Conservation (phyloP, 2,888 invertebrate species). For the Megaustenia siamemsis region DNA sequence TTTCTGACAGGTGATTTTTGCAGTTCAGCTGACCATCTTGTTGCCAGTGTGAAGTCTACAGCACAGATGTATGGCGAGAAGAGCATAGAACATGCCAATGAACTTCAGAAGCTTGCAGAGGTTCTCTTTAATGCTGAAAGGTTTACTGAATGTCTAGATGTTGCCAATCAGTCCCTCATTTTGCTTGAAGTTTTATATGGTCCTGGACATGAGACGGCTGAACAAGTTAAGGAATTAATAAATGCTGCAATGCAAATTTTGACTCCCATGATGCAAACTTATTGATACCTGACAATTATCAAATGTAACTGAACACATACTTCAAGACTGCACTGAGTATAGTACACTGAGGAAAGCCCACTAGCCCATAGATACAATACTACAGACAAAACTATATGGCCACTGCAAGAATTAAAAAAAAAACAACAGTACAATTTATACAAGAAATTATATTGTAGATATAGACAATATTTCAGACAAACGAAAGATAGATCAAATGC, state of each 20-base stretch:
- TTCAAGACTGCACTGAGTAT: no score
- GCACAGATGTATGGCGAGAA: conserved; percentile 84
- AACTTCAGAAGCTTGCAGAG: conserved; percentile 85
- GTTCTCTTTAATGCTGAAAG: conserved; percentile 82
- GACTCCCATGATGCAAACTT: conserved; percentile 38
- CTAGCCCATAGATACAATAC: no score
- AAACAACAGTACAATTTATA: no score
- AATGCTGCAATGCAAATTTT: conserved; percentile 28
- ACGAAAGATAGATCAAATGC: no score
- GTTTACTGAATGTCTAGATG: conserved; percentile 72
- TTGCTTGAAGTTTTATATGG: conserved; percentile 66
- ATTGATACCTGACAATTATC: not conserved
- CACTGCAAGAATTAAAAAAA: no score
- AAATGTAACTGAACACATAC: not conserved
- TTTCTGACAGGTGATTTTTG: conserved; percentile 78
- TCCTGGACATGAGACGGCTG: conserved; percentile 60
- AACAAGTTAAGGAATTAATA: conserved; percentile 55
- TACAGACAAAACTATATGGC: no score
- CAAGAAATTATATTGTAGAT: no score
- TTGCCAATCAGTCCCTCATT: conserved; percentile 59
- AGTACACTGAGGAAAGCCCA: no score
- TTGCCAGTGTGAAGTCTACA: conserved; percentile 83
- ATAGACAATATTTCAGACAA: no score
- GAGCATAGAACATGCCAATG: conserved; percentile 86
- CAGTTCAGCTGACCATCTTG: conserved; percentile 81